These are phyloP conservation scores for Tinea trinotella DNA, from an alignment of 2,888 invertebrate genomes.

Conservation along the genomic window DNA sequence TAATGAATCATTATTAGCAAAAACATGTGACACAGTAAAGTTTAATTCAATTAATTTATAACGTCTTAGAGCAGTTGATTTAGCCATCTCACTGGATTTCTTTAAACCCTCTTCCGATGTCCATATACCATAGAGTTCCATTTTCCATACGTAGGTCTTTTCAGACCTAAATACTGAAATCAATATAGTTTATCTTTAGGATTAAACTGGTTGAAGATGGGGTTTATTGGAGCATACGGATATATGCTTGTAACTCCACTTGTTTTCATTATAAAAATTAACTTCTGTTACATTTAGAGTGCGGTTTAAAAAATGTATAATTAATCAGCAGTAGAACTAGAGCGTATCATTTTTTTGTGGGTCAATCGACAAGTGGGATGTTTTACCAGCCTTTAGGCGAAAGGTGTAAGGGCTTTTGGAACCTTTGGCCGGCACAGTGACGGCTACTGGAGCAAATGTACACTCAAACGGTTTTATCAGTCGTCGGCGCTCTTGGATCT, in stretches of 20 bases:
- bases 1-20: constrained; percentile 52
- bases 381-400: too few relatives aligned
- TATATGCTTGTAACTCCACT: too few relatives aligned
- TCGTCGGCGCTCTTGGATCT: too few relatives aligned
- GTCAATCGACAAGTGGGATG: too few relatives aligned
- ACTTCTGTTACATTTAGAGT: neutral
- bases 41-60: constrained; percentile 35
- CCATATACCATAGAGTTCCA: constrained; percentile 43
- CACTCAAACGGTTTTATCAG: too few relatives aligned
- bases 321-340: too few relatives aligned
- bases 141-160: constrained; percentile 26
- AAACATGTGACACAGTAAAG: constrained; percentile 48
- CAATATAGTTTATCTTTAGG: neutral
- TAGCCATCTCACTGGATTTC: constrained; percentile 27
- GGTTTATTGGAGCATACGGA: neutral
- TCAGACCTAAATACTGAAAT: constrained; percentile 13
- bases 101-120: constrained; percentile 30
- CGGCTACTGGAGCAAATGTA: too few relatives aligned
- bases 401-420: too few relatives aligned
- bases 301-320: too few relatives aligned
- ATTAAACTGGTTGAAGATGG: too few relatives aligned
- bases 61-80: constrained; percentile 30
- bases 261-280: neutral
- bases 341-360: too few relatives aligned
- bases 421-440: too few relatives aligned